A percentile compares a stretch with the other conserved stretches of the same genome.
Evolutionary conservation across 2,113 vertebrate species (phyloP).

Genomic region (Psilopogon haemacephalus): DNA sequence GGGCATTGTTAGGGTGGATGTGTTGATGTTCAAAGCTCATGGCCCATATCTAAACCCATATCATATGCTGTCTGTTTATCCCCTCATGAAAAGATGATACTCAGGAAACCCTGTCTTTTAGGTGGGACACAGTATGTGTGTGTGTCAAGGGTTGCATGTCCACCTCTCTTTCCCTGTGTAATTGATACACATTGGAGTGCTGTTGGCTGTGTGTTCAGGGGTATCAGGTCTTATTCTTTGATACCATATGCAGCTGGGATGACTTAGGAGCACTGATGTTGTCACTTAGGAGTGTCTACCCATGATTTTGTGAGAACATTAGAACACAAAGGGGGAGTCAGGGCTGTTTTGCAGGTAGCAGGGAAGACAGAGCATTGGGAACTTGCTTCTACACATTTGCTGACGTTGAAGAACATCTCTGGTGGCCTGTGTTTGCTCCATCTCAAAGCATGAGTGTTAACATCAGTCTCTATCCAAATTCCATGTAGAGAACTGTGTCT

Average conservation of each 20-base stretch:
- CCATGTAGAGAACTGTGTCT: not conserved
- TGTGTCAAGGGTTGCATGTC: not conserved
- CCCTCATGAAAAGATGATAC: not conserved
- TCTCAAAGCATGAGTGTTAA: not conserved
- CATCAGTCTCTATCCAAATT: not conserved
- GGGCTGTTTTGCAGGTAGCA: not conserved
- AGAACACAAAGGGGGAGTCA: not conserved
- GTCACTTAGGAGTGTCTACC: not conserved
- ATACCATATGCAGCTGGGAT: not conserved
- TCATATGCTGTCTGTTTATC: not conserved
- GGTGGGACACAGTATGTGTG: not conserved
- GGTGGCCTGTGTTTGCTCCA: not conserved
- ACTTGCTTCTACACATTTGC: not conserved
- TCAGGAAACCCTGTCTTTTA: slow-evolving; percentile 24
- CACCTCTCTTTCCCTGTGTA: not conserved
- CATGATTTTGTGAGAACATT: not conserved
- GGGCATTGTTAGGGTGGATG: not conserved
- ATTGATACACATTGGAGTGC: not conserved
- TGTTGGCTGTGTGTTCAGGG: not conserved
- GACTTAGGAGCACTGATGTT: not conserved
- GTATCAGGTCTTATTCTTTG: not conserved
- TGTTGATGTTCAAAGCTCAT: not conserved
- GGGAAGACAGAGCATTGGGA: not conserved
- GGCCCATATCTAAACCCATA: not conserved
- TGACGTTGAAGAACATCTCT: not conserved